Evolutionary conservation across 1,140 invertebrate species (phyloP), one percentile per base, ranked within the genome.

Genomic region (Nylanderia fulva): DNA sequence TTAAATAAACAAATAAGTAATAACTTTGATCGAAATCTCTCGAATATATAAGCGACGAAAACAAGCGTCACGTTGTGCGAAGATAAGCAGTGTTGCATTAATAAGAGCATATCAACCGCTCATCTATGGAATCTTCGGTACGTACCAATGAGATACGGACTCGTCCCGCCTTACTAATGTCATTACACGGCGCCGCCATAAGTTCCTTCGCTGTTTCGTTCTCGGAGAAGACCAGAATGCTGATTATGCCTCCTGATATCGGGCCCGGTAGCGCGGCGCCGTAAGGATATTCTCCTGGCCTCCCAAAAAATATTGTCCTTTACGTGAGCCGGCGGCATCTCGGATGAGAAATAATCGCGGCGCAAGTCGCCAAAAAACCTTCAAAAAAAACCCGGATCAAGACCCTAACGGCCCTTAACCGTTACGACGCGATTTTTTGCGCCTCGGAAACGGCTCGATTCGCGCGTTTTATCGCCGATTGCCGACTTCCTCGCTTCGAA

Each of bases 91-190:
- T 21, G 76, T 33, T 63, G 86, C 89, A 91, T 92, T 91, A 92
- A 90, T 88, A 89, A 89, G 60, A 84, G 84, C 85, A 56, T 93
- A 93, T 93, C 92, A 85, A 87, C 79, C 86, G 85, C 48, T 91
- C 91, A 93, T 92, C 92, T 93, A 85, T 89, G 89, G 91, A 92
- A 93, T 92, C 86, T 92, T 85, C 86, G 86, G 91, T 91, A 91
- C 90, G 87, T 82, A 89, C 86, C 90, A 90, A 93, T 92, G 92
- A 93, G 90, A 86, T 91, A 93, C 91, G 88, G 87, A 89, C 90
- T 86, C 88, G 92, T 90, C 91, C 88, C 89, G 88, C 88, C 85
- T 93, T 94, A 93, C 92, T 91, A 90, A 93, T 93, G 93, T 93
- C 90, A 93, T 93, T 93, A 93, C 91, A 68, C 82, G 90, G 89